Base-by-base conservation (phyloP, 1,140 invertebrate genomes). In the Eupeodes corollae region DNA sequence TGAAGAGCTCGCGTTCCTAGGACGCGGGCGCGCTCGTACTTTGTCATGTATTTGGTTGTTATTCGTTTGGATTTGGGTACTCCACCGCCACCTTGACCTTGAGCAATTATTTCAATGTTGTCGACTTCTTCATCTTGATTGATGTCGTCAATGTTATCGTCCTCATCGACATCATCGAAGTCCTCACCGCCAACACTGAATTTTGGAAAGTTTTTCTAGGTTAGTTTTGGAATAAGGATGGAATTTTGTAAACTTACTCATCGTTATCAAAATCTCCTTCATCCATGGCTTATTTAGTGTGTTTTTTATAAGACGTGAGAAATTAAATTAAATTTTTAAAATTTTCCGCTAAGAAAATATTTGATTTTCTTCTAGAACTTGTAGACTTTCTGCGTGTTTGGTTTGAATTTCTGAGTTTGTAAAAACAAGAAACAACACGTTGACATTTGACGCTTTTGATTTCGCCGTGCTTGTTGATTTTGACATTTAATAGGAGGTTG, bases 1-100 rank as follows among this genome's bases (percentile, higher is more conserved):
- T 99, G 97, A 21, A 99, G 71, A 1, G 97, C 97, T 66, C 97
- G 74, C 2, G 97, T 99, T 2, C 97, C 95, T 51, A 96, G 67
- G 0, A 98, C 88, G 56, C 94, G 72, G 1, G 94, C 94, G 56
- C 94, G 71, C 74, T 98, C 94, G 72, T 87, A 86, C 58, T 99
- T 99, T 15, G 96, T 99, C 93, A 99, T 96, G 59, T 91, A 92
- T 63, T 81, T 80, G 1, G 88, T 90, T 3, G 88, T 92, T 38
- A 92, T 91, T 33, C 88, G 71, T 63, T 91, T 91, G 1, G 81
- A 79, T 63, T 86, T 88, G 47, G 83, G 80, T 0, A 88, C 84
- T 13, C 82, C 83, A 5, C 76, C 79, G 35, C 51, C 50, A 40
- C 76, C 79, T 59, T 87, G 85, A 0, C 81, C 83, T 1, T 82